Percentiles rank a stretch among this genome's conserved stretches.
phyloP scores from a whole-genome alignment of 2,797 vertebrate genomes.

The Ispidina lecontei region DNA sequence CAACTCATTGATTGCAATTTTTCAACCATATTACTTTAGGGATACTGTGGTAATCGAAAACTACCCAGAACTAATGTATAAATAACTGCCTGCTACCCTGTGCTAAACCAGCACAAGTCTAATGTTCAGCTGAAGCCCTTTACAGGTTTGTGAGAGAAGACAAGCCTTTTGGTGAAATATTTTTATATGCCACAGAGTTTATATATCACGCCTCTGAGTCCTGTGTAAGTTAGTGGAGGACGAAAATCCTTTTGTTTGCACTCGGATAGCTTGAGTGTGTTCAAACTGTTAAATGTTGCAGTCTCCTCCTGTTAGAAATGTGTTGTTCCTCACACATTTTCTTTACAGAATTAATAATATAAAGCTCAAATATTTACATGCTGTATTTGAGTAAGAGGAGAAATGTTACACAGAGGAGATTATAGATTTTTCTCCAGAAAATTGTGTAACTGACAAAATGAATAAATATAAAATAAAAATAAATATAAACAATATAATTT shows the following conservation, averaged over 20 bases:
- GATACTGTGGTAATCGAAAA: constrained; percentile 79
- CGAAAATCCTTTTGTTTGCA: constrained; percentile 60
- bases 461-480: neutral
- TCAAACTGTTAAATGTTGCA: neutral
- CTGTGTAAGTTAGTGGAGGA: neutral
- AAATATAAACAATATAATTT: constrained; percentile 46
- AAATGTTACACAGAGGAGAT: constrained; percentile 27
- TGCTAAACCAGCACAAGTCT: constrained; percentile 51
- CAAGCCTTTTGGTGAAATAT: neutral
- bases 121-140: constrained; percentile 16
- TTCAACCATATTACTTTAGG: constrained; percentile 79
- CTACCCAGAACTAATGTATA: constrained; percentile 82
- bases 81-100: constrained; percentile 75
- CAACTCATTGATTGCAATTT: constrained; percentile 79
- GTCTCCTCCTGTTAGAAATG: neutral
- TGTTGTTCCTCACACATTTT: neutral
- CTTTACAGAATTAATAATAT: constrained; percentile 33
- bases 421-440: constrained; percentile 55
- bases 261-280: constrained; percentile 27
- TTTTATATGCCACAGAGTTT: neutral
- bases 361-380: constrained; percentile 51
- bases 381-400: constrained; percentile 12
- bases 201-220: neutral
- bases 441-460: constrained; percentile 21
- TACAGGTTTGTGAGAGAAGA: constrained; percentile 7